Base-by-base conservation (phyloP, 2,797 vertebrate species). In the Catharus ustulatus region DNA sequence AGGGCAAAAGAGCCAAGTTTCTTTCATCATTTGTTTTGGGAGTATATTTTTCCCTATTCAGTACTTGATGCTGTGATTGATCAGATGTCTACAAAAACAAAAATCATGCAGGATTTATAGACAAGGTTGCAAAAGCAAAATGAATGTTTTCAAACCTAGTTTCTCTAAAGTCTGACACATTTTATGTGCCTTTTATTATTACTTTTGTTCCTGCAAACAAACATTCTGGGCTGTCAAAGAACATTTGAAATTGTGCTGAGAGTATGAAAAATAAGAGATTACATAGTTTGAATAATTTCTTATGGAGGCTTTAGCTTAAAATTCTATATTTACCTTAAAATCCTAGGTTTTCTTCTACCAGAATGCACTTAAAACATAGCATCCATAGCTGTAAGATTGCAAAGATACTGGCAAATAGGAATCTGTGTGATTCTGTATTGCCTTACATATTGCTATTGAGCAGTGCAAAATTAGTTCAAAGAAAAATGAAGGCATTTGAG, bases 21-120 rank as follows among this genome's bases (percentile, higher is more conserved):
- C 71, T 66, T 83, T 84, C 80, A 64, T 69, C 74, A 67, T 96
- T 87, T 73, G 75, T 71, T 92, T 92, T 42, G 13, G 2, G 27
- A 22, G 13, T 11, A n/a, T 67, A 79, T 77, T 58, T 82, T 66
- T 43, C 11, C 32, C 8, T 59, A 40, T 66, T 80, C 46, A 22
- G 10, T 79, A 29, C 10, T 74, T 62, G 51, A 96, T 89, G 63
- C 32, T 84, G 42, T 91, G 92, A 89, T 84, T 88, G 73, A 96
- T 96, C 83, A 73, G 78, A 54, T 48, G 58, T 74, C 84, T 63
- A 29, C 21, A 21, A 62, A 90, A 92, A 91, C 79, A 61, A 92
- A 96, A 95, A 96, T 87, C 52, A 45, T 29, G 63, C 29, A 59
- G 34, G 51, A 94, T 94, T 96, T 94, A 79, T 42, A 82, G 46